Evolutionary conservation across 2,888 invertebrate genomes (phyloP), one percentile per base, ranked within the genome.

Genomic region (Brachypterus glaber): DNA sequence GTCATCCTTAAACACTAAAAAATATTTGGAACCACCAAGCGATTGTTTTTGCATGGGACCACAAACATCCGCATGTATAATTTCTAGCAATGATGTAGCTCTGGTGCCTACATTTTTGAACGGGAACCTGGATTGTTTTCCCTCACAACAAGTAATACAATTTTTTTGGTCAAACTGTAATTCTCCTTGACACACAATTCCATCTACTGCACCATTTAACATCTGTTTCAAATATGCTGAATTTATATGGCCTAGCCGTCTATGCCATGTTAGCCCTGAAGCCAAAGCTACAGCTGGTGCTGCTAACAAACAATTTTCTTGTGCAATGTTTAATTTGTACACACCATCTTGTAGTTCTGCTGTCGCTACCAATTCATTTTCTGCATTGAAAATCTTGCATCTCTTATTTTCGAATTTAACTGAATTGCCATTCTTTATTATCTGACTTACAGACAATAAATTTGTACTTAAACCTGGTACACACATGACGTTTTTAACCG

Each of bases 1-100:
- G 39, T 62, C 58, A 50, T 59, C 59, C 1, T 53, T 40, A 29
- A 61, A 53, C 0, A 54, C 40, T 1, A 58, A 34, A 41, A 55
- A 51, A 41, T 53, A 57, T 31, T 36, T 46, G 1, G 45, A 33
- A 3, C 48, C 50, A 24, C 47, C 47, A 27, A 44, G 15, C 11
- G 50, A 49, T 15, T 17, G 7, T 1, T n/a, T 35, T 36, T 49
- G 44, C 48, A 53, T 51, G 1, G 52, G 54, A 9, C 53, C 55
- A 43, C 49, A 52, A 3, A 54, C 5, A 35, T 42, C 35, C 7
- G 21, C 30, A 26, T 43, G 45, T n/a, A 43, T 33, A 5, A 43
- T 17, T 16, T 45, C 37, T 13, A 45, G 18, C 8, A 39, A 18
- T 31, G 5, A n/a, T 9, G n/a, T 25, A 11, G 35, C 38, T 43